phyloP scores from a whole-genome alignment of 2,113 vertebrate species.

The Pluvialis apricaria region DNA sequence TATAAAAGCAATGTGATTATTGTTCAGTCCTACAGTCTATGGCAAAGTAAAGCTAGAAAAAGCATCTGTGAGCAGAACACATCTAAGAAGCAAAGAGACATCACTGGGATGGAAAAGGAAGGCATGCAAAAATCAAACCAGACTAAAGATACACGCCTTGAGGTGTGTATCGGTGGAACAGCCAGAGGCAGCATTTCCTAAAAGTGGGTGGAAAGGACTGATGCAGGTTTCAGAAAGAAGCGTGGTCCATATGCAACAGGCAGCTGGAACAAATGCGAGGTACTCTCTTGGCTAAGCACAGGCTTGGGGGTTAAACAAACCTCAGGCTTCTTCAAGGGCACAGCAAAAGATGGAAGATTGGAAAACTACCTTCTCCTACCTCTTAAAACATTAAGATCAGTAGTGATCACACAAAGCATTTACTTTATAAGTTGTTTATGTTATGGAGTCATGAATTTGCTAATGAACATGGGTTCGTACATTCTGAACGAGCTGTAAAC shows the following conservation, averaged over 20 bases:
- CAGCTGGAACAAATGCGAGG: not conserved
- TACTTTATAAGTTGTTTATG: not conserved
- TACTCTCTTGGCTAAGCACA: not conserved
- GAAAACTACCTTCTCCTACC: not conserved
- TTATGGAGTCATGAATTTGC: not conserved
- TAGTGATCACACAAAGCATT: not conserved
- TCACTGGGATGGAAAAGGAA: not conserved
- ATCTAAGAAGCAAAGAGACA: not conserved
- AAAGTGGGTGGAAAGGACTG: not conserved
- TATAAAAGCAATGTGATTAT: not conserved
- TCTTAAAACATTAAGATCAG: not conserved
- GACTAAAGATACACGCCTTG: not conserved
- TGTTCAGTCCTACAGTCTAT: not conserved
- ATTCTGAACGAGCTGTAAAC: not conserved
- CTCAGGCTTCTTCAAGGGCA: not conserved
- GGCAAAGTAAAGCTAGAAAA: not conserved
- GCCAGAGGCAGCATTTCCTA: not conserved
- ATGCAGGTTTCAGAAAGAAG: not conserved
- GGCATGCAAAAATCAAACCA: not conserved
- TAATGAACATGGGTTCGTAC: fast-evolving
- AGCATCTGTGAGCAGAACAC: not conserved
- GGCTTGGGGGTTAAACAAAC: not conserved
- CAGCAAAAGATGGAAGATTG: not conserved
- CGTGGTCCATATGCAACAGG: not conserved
- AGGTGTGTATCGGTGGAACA: not conserved